Evolutionary conservation across 2,888 invertebrate genomes (phyloP), one percentile per base, ranked within the genome.

Genomic region (Mythimna loreyi): DNA sequence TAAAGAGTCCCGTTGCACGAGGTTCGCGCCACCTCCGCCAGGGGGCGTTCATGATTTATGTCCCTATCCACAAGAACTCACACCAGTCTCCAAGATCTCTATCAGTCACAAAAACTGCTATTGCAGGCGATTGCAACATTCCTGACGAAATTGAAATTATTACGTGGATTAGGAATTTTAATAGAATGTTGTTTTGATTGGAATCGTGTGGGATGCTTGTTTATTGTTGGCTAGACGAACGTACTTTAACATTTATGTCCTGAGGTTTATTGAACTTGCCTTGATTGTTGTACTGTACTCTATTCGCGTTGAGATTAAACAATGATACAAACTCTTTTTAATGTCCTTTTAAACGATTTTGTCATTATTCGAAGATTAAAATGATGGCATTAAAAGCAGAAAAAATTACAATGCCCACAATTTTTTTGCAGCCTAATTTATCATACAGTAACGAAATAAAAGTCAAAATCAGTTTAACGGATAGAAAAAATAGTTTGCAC

Each of bases 21-120:
- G 52, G 33, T 72, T 63, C 67, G 3, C 60, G 56, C 58, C 47
- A 33, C 30, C 55, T 36, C 72, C 73, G 62, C 60, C 19, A 74
- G 68, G 61, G 75, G 81, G 71, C 71, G 72, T 45, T 23, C 40
- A 19, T 81, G 75, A 83, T 78, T 83, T 75, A 79, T 79, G 72
- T 78, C 61, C 61, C 28, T 45, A 36, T 67, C 61, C 21, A 49
- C 61, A 61, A 57, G 72, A 76, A 76, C 33, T 61, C 58, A 43
- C 19, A 25, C 23, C 56, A 65, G 36, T 11, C 66, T 53, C 33
- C 45, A 53, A 74, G 80, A 76, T 79, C 80, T 21, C 62, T 56
- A 65, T 68, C 70, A 72, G 50, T 13, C 57, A 50, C 53, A 66
- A 65, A 71, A 75, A 80, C 75, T 45, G 50, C 59, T n/a, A 50